Evolutionary conservation across 2,888 invertebrate species (phyloP), one percentile per base, ranked within the genome.

Genomic region (Ornithoptera alexandrae): DNA sequence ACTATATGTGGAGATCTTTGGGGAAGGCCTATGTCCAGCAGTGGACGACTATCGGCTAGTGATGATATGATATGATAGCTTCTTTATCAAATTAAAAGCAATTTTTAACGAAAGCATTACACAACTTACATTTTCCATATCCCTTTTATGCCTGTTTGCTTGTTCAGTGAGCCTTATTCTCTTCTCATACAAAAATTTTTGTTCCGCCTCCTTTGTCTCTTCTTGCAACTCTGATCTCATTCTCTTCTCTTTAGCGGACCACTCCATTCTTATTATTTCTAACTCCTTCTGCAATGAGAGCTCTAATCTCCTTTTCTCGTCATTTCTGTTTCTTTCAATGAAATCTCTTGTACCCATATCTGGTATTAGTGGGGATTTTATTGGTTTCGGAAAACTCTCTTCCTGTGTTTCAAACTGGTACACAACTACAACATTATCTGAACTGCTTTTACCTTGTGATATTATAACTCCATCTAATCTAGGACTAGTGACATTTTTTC

Each of bases 231-330:
- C 94, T 22, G 92, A 90, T 79, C 84, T 94, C 93, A 82, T 92
- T 83, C 81, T 94, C 87, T 81, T 94, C 77, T 86, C 94, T 85
- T 80, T 94, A 71, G 90, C 89, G 72, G 94, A 92, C 77, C 94
- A 91, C 66, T 94, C 94, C 73, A 93, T 92, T 76, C 93, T 93
- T 64, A 94, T 84, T 74, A 85, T 79, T 75, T 94, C 91, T 73
- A 94, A 84, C 80, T 93, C 94, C 69, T 91, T 92, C 78, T 93
- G 88, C 72, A 92, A 75, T 56, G 87, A 80, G 67, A 91, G 77
- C 75, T 92, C 92, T 65, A 91, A 72, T 79, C 91, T 83, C 79
- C 88, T 87, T 67, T 84, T 86, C 73, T 90, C 89, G 18, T 73
- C 73, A 20, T 81, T 84, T 73, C 90, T 92, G 68, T 84, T 89